phyloP scores from a whole-genome alignment of 53 echinoderm and acorn worm species.

The Holothuria scabra region DNA sequence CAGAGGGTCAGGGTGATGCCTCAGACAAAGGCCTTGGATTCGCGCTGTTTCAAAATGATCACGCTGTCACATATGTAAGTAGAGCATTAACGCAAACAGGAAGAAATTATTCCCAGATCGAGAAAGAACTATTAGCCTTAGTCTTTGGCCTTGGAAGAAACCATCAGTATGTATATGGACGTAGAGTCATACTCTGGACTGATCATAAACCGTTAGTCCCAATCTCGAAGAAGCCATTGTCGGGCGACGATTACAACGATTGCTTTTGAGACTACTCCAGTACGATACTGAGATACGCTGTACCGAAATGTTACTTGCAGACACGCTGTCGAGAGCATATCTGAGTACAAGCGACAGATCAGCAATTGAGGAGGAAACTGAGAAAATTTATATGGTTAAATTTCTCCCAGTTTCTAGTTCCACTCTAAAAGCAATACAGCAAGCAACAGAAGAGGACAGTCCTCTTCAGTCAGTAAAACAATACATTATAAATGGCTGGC shows the following conservation, averaged over 20 bases:
- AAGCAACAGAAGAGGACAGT: conserved; percentile 52
- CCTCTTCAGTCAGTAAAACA: conserved; percentile 53
- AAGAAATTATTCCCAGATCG: conserved; percentile 65
- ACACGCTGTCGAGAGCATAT: conserved; percentile 63
- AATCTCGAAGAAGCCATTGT: conserved; percentile 57
- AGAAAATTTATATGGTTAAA: conserved; percentile 54
- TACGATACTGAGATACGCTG: conserved; percentile 65
- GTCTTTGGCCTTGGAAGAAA: conserved; percentile 65
- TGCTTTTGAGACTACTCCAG: conserved; percentile 34
- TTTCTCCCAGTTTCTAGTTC: conserved; percentile 52
- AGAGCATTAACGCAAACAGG: conserved; percentile 57
- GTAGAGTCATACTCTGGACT: conserved; percentile 55
- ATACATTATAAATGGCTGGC: conserved; percentile 59
- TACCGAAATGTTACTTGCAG: conserved; percentile 65
- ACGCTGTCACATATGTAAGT: conserved; percentile 66
- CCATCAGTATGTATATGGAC: conserved; percentile 68
- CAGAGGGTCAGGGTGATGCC: conserved; percentile 69
- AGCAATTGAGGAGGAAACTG: conserved; percentile 38
- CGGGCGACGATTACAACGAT: conserved; percentile 61
- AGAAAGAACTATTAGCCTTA: conserved; percentile 59
- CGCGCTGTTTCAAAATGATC: conserved; percentile 56
- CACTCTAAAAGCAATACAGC: conserved; percentile 41
- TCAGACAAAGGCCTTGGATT: conserved; percentile 66
- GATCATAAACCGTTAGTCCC: conserved; percentile 69
- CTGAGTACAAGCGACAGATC: conserved; percentile 38